Conservation (phyloP, 1,140 invertebrate genomes). For the Drosophila ohnishii region DNA sequence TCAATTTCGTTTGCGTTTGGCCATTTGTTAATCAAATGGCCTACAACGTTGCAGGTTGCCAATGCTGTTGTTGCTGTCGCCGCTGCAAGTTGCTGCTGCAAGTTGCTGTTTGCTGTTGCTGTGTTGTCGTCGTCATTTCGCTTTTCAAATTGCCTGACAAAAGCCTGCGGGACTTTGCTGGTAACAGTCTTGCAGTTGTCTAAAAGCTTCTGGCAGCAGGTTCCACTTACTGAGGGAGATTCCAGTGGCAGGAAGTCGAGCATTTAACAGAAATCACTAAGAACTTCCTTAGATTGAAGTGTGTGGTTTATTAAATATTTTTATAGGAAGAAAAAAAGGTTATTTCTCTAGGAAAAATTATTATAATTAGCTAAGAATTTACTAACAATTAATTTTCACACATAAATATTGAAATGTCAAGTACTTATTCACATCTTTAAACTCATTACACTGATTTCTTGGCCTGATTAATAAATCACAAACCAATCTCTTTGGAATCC, state of each 20-base stretch:
- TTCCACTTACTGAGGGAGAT: slow-evolving; percentile 31
- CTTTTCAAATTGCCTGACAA: slow-evolving; percentile 74
- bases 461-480: slow-evolving; percentile 26
- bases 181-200: slow-evolving; percentile 31
- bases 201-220: slow-evolving; percentile 34
- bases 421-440: background rate
- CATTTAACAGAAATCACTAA: slow-evolving; percentile 39
- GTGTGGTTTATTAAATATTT: background rate
- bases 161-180: slow-evolving; percentile 67
- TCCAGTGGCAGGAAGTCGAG: slow-evolving; percentile 53
- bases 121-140: slow-evolving; percentile 73
- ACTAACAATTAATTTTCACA: background rate
- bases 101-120: slow-evolving; percentile 19
- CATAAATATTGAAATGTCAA: background rate
- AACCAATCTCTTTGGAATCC: slow-evolving; percentile 3
- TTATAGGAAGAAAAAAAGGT: background rate
- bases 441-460: slow-evolving; percentile 15
- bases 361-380: background rate
- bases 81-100: slow-evolving; percentile 11
- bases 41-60: slow-evolving; percentile 64
- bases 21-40: slow-evolving; percentile 82
- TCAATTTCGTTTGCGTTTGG: slow-evolving; percentile 80
- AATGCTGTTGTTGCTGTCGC: slow-evolving; percentile 23
- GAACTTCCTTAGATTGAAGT: slow-evolving; percentile 20
- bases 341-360: background rate